phyloP scores from a whole-genome alignment of 2,888 invertebrate species.

The Imbricaverruca yamaguchii region DNA sequence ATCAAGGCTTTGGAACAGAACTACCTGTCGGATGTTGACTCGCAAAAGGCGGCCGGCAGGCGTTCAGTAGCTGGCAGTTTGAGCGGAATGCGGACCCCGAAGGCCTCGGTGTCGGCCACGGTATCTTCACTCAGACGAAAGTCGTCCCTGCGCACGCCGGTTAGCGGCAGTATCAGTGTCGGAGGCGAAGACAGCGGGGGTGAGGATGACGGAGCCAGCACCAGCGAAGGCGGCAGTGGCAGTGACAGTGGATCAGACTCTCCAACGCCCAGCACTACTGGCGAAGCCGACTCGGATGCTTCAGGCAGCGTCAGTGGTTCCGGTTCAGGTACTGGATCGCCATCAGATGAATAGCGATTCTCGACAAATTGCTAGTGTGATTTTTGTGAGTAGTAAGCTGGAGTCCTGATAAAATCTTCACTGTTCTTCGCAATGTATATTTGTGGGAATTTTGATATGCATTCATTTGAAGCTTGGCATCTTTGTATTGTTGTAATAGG shows the following conservation, averaged over 20 bases:
- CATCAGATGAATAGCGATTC: neutral
- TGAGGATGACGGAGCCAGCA: neutral
- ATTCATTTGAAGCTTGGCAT: too few relatives aligned
- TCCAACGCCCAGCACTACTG: neutral
- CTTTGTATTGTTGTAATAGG: too few relatives aligned
- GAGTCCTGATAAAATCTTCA: too few relatives aligned
- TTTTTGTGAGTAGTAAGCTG: too few relatives aligned
- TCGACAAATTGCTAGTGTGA: too few relatives aligned
- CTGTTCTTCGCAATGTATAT: too few relatives aligned
- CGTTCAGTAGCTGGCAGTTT: neutral
- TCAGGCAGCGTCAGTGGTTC: neutral
- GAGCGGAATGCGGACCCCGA: neutral
- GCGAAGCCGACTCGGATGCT: neutral
- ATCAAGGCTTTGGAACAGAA: neutral
- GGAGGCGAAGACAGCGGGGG: conserved; percentile 2
- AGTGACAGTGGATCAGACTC: neutral
- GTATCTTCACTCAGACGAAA: neutral
- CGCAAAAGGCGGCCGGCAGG: neutral
- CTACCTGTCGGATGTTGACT: neutral
- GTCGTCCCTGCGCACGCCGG: neutral
- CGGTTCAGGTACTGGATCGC: neutral
- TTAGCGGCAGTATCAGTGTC: neutral
- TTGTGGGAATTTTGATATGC: too few relatives aligned
- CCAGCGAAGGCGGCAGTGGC: neutral
- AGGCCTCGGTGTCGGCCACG: neutral